Evolutionary conservation across 2,113 vertebrate genomes (phyloP).

Genomic region (Epinephelus fuscoguttatus): DNA sequence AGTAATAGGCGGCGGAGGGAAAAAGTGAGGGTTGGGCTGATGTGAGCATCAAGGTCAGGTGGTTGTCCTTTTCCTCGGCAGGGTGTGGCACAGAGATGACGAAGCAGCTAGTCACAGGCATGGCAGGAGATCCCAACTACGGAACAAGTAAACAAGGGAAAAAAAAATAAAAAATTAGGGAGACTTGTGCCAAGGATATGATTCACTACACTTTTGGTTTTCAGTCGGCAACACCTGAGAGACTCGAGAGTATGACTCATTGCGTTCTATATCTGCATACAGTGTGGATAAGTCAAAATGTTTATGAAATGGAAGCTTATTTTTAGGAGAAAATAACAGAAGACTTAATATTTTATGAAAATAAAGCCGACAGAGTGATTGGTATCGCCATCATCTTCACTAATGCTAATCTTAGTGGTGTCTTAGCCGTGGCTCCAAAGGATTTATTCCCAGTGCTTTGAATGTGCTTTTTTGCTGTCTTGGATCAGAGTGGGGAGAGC

Average conservation of each 20-base stretch:
- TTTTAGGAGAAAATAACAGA: slow-evolving; percentile 1
- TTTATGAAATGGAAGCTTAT: neutral
- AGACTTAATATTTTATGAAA: slow-evolving; percentile 1
- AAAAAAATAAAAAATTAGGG: neutral
- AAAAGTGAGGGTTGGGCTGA: slow-evolving; percentile 54
- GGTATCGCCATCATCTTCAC: slow-evolving; percentile 9
- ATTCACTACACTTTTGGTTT: slow-evolving; percentile 45
- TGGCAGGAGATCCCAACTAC: slow-evolving; percentile 74
- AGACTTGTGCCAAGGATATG: slow-evolving; percentile 46
- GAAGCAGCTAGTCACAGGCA: slow-evolving; percentile 74
- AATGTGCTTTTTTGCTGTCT: slow-evolving; percentile 78
- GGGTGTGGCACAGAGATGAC: slow-evolving; percentile 82
- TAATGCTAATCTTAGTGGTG: slow-evolving; percentile 46
- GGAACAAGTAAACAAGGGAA: slow-evolving; percentile 38
- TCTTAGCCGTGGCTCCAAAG: slow-evolving; percentile 32
- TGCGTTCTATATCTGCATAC: neutral
- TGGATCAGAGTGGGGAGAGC: slow-evolving; percentile 85
- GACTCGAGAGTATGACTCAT: slow-evolving; percentile 29
- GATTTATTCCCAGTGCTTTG: slow-evolving; percentile 65
- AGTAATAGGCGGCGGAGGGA: slow-evolving; percentile 19
- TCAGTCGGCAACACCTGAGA: slow-evolving; percentile 16
- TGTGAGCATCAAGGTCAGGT: slow-evolving; percentile 79
- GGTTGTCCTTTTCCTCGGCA: slow-evolving; percentile 76
- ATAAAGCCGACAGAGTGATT: slow-evolving; percentile 8
- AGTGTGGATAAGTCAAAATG: neutral